Evolutionary conservation across 2,888 invertebrate species (phyloP), one percentile per base, ranked within the genome.

Genomic region (Crossocerus cetratus): DNA sequence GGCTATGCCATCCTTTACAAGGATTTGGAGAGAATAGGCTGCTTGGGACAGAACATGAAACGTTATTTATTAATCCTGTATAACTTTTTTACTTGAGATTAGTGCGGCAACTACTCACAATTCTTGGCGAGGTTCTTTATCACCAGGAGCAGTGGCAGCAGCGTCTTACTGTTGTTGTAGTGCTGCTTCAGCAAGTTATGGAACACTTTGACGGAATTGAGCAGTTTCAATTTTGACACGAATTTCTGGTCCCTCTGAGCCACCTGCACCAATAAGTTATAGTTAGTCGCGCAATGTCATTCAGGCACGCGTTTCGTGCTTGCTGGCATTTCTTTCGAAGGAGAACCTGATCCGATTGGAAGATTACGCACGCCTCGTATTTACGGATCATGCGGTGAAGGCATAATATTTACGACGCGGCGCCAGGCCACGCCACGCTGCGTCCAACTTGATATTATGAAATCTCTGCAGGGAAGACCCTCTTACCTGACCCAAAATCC

Each of bases 101-200:
- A 8, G 11, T 1, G 8, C 11, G 11, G 32, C 5, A 11, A 32
- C 32, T 66, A 88, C 92, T 90, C 88, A 93, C 93, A 87, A 83
- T 93, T 93, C 90, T 92, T 93, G 3, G 93, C 91, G 20, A 94
- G 89, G 83, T 92, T 92, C 87, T 93, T 93, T 84, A 93, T 91
- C 65, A 93, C 92, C 70, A 93, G 91, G 59, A 94, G 88, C 57
- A 93, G 86, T 16, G 93, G 93, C 78, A 93, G 91, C 73, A 94
- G 88, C 3, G 93, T 88, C 85, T 93, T 93, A 77, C 92, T 92
- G 86, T 93, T 92, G 62, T 92, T 93, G 82, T 92, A 93, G 83
- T 93, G 92, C 43, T 92, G 92, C 84, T 93, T 93, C 54, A 94
- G 84, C 75, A 94, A 91, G n/a, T 91, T 89, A 86, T 94, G 93